Base-by-base conservation (phyloP, 2,888 invertebrate species). In the Nezara viridula region DNA sequence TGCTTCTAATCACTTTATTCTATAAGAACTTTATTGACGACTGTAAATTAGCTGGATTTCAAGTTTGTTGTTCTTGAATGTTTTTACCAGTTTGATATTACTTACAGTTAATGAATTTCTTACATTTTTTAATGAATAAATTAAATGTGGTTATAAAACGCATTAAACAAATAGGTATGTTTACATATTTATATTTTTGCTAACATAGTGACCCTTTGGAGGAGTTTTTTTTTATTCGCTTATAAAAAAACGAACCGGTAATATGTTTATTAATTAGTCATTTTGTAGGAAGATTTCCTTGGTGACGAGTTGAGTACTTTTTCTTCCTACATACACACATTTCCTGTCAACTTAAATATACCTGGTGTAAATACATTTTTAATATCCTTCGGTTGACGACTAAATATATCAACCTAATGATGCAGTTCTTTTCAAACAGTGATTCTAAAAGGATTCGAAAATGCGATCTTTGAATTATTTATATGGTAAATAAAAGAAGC, bases 401-500 rank as follows among this genome's bases (percentile, higher is more conserved):
- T 6, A 1, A 21, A 37, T 73, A 37, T 73, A 73, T 73, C 21
- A 19, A 37, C 21, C 7, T 73, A 73, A 73, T 73, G 66, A 37
- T 37, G 19, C 32, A 14, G 27, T 73, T 73, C 32, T 73, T 73
- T 50, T 73, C 27, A 14, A 19, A 12, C 19, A 32, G 19, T 16
- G 60, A 73, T 37, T 14, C 19, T 73, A 37, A 73, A 73, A 32
- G 19, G 37, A 60, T 37, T 37, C 21, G 16, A n/a, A 81, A 81
- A 44, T 10, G 12, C n/a, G 24, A 44, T 81, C 81, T 3, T 47
- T 81, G 81, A 81, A 81, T 81, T 44, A 81, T 81, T 44, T 81
- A 81, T 81, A 12, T 21, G 24, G 44, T 40, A 81, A 81, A 81
- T 81, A 81, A 81, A 81, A 81, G 44, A 81, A 81, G 16, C 4